Base-by-base conservation (phyloP, 2,888 invertebrate species). In the Apamea sordens region DNA sequence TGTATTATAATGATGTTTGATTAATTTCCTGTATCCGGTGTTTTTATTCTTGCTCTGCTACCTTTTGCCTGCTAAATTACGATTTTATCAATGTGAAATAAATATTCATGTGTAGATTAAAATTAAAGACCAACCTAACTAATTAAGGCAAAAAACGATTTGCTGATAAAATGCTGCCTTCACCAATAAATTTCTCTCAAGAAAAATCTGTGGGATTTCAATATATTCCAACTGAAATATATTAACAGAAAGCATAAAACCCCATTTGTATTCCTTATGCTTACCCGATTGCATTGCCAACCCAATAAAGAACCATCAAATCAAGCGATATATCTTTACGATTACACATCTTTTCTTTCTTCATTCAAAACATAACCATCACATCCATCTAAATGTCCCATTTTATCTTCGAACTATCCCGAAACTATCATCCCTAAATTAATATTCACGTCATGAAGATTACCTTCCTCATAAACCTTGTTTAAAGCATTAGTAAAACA, bases 391-490 rank as follows among this genome's bases (percentile, higher is more conserved):
- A 86, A 84, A 84, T 86, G 68, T 82, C 69, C 78, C 70, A 80
- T 82, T 88, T 88, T 91, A 91, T 92, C 90, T 90, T 71, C 73
- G 44, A 89, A 88, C 84, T 86, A 89, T 86, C 83, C 84, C 87
- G 82, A 84, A 90, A 89, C 90, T 89, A 87, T 83, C 88, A 91
- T 85, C 89, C 88, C 83, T 85, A 78, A 90, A 92, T 94, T 94
- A 93, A 92, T 93, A 94, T 94, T 94, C 94, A 87, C 77, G 81
- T 91, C 92, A 90, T 86, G 90, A 82, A 84, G 79, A 77, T 83
- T 74, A 86, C 86, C 80, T 89, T 88, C 86, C 87, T 89, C 90
- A 89, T 89, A 90, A 91, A 91, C 88, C 86, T 90, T 88, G 84
- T 82, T 85, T 80, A 73, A 84, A 88, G 88, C 90, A 90, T 92